These are phyloP conservation scores for Erinaceus europaeus DNA, from an alignment of 2,113 vertebrate species.

Conservation along the genomic window DNA sequence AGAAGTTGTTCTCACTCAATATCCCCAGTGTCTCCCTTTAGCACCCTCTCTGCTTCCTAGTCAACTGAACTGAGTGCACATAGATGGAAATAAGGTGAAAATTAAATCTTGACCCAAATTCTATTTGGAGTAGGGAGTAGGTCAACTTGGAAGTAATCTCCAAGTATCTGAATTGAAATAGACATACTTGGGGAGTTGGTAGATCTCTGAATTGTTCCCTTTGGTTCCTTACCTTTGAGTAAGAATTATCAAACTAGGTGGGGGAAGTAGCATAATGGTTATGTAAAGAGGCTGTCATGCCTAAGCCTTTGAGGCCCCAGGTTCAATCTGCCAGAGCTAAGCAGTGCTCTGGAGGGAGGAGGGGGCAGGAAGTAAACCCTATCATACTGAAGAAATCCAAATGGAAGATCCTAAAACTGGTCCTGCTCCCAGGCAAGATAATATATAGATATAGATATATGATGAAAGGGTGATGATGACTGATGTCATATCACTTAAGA, in stretches of 20 bases:
- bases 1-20: not conserved
- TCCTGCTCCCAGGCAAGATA: not conserved
- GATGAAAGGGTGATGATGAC: not conserved
- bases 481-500: not conserved
- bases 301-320: too few relatives aligned
- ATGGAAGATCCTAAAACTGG: not conserved
- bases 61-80: not conserved
- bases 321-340: too few relatives aligned
- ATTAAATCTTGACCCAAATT: not conserved
- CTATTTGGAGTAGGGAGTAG: not conserved
- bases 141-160: not conserved
- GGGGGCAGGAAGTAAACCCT: too few relatives aligned
- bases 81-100: fast-evolving
- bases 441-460: not conserved
- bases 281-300: too few relatives aligned
- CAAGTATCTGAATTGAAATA: not conserved
- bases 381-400: not conserved
- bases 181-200: not conserved
- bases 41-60: not conserved
- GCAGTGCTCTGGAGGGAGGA: too few relatives aligned
- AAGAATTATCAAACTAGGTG: not conserved
- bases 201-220: not conserved
- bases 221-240: not conserved
- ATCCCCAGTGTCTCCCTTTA: not conserved
- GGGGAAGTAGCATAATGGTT: too few relatives aligned